phyloP scores from a whole-genome alignment of 2,113 vertebrate genomes.

The Stomatorhinus ivindoensis region DNA sequence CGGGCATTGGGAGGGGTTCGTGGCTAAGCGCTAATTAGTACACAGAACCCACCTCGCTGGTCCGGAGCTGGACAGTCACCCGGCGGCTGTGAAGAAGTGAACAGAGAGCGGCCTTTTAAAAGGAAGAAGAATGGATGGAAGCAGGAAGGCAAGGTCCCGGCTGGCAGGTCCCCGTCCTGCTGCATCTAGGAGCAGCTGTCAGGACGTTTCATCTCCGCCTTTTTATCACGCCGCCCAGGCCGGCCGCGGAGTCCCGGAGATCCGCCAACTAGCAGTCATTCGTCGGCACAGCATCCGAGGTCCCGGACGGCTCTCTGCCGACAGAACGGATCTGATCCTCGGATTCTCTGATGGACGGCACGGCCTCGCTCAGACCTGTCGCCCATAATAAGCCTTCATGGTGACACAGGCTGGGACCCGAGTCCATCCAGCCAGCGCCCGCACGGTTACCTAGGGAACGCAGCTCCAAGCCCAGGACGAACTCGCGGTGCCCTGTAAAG shows the following conservation, averaged over 20 bases:
- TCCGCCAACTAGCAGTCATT: slow-evolving; percentile 92
- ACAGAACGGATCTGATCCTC: slow-evolving; percentile 61
- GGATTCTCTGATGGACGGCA: slow-evolving; percentile 42
- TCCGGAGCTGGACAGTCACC: slow-evolving; percentile 14
- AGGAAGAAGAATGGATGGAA: neutral
- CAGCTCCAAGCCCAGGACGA: neutral
- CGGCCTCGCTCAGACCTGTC: slow-evolving; percentile 10
- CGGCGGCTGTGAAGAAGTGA: slow-evolving; percentile 5
- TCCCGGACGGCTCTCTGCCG: slow-evolving; percentile 61
- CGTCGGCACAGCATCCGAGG: slow-evolving; percentile 72
- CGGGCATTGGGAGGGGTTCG: slow-evolving; percentile 82
- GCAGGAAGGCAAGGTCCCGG: slow-evolving; percentile 77
- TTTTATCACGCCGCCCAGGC: slow-evolving; percentile 94
- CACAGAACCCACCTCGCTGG: slow-evolving; percentile 55
- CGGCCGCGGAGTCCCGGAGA: slow-evolving; percentile 91
- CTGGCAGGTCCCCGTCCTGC: slow-evolving; percentile 82
- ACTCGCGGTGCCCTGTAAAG: neutral
- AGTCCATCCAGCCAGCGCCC: neutral
- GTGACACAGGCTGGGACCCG: neutral
- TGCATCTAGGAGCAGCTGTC: slow-evolving; percentile 96
- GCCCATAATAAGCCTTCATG: slow-evolving; percentile 1
- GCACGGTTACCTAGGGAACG: neutral
- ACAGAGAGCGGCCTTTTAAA: neutral
- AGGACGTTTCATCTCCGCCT: slow-evolving; percentile 97
- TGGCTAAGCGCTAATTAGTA: slow-evolving; percentile 82